phyloP scores from a whole-genome alignment of 2,113 vertebrate species.

The Plestiodon gilberti region DNA sequence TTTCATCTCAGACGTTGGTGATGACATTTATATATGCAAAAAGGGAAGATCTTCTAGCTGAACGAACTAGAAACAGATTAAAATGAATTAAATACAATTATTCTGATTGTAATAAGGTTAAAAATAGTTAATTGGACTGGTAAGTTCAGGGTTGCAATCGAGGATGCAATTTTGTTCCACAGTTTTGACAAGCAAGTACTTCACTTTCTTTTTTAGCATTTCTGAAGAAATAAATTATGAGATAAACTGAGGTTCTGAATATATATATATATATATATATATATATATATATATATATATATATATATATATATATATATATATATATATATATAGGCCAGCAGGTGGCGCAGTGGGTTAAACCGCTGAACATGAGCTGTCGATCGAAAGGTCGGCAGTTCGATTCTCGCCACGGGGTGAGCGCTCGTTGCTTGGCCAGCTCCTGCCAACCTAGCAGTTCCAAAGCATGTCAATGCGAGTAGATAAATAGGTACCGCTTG shows the following conservation, averaged over 20 bases:
- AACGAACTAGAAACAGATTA: not conserved
- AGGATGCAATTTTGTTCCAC: not conserved
- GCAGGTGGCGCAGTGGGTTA: too few species aligned
- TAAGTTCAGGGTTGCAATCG: not conserved
- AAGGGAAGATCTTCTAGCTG: not conserved
- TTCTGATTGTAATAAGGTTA: not conserved
- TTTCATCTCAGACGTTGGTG: not conserved
- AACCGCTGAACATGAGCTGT: too few species aligned
- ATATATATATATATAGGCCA: too few species aligned
- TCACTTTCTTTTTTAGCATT: slow-evolving; percentile 44
- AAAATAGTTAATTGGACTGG: not conserved
- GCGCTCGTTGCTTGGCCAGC: too few species aligned
- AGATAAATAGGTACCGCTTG: too few species aligned
- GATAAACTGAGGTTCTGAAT: slow-evolving; percentile 31
- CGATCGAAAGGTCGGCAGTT: too few species aligned
- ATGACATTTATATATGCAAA: not conserved
- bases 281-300: too few species aligned
- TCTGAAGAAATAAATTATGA: slow-evolving; percentile 37
- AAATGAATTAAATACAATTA: not conserved
- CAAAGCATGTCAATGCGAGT: too few species aligned
- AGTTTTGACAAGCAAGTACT: not conserved
- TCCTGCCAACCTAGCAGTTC: too few species aligned
- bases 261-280: too few species aligned
- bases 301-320: too few species aligned
- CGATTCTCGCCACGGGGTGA: too few species aligned